These are phyloP conservation scores for Calameuta idolon DNA, from an alignment of 2,888 invertebrate genomes.

Conservation along the genomic window DNA sequence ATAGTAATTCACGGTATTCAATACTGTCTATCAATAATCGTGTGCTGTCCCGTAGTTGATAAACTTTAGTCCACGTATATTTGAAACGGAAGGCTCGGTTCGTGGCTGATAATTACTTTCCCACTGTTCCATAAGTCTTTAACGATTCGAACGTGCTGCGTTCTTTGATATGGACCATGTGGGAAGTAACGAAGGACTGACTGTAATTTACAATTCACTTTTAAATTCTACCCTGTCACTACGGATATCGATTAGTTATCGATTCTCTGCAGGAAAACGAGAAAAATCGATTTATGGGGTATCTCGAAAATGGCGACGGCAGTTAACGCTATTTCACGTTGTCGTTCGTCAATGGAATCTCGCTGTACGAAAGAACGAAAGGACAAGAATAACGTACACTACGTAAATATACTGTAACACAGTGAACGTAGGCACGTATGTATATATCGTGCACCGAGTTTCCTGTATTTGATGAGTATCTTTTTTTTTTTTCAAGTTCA, in stretches of 20 bases:
- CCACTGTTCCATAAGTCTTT: background rate
- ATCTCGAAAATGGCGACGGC: background rate
- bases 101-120: background rate
- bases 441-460: background rate
- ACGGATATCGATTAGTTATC: background rate
- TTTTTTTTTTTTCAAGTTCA: background rate
- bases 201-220: background rate
- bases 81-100: background rate
- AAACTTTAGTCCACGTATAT: slow-evolving; percentile 23
- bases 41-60: slow-evolving; percentile 19
- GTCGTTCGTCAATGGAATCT: background rate
- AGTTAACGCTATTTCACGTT: background rate
- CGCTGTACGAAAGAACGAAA: background rate
- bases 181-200: background rate
- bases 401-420: background rate
- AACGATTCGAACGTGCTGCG: background rate
- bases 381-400: background rate
- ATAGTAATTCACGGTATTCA: background rate
- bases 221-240: background rate
- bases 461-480: background rate
- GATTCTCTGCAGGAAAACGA: too few relatives aligned
- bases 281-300: too few relatives aligned
- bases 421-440: background rate
- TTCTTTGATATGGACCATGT: background rate
- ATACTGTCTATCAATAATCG: background rate